Evolutionary conservation across 1,140 invertebrate genomes (phyloP), one percentile per base, ranked within the genome.

Genomic region (Ips typographus): DNA sequence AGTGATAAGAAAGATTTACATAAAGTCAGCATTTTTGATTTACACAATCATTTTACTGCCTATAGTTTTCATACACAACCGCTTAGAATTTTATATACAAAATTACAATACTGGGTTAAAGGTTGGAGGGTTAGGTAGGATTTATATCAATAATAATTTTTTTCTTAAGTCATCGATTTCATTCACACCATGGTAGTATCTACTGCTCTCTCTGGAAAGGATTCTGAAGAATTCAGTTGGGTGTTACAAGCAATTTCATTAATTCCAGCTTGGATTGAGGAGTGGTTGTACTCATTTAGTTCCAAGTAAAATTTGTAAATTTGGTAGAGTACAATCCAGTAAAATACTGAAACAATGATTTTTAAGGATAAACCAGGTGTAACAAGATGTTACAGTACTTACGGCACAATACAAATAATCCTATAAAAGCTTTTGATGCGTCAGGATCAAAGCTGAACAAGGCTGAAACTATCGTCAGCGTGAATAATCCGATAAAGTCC

Each of bases 121-220:
- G 22, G 22, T 22, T 22, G 22, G 22, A 22, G 22, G 22, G 22
- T 22, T 22, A 22, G 22, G 22, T 22, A 22, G 22, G 22, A 22
- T 22, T 22, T 22, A 22, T 22, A 22, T 22, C 22, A 22, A 22
- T 22, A 22, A 22, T 22, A 22, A 22, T 22, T 22, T 22, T 22
- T 22, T 22, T 22, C 22, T 22, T 22, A 22, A 22, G 22, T 22
- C 22, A 22, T 22, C 22, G 22, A 22, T 22, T 22, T 22, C 22
- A 22, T 22, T 62, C 61, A 71, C 1, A 71, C 69, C 2, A 53
- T 65, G 2, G 69, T 71, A 37, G 63, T 71, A 55, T 71, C 69
- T 8, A 71, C n/a, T 44, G 63, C n/a, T 52, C 66, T 71, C 61
- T 71, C 69, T 36, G 69, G 69, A 51, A 71, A 71, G 5, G 69